These are phyloP conservation scores for Dryoscopus gambensis DNA, from an alignment of 2,113 vertebrate species.

Conservation along the genomic window DNA sequence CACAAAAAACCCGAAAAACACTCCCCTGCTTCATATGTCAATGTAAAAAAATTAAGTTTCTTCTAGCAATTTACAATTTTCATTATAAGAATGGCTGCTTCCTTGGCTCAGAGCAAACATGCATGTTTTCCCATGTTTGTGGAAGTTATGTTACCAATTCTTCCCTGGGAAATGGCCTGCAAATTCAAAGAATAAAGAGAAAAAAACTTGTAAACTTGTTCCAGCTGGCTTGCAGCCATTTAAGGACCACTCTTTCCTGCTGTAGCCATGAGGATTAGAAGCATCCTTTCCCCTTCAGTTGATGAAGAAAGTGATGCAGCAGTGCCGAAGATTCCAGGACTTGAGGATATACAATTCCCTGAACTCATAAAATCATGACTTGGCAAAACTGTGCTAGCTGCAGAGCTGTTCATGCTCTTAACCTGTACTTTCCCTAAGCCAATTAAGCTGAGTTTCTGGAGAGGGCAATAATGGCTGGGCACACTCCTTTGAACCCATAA, in stretches of 20 bases:
- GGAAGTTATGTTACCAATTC: background rate
- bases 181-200: background rate
- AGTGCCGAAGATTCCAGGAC: background rate
- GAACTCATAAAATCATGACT: slow-evolving; percentile 28
- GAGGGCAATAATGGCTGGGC: slow-evolving; percentile 23
- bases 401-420: slow-evolving; percentile 8
- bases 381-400: background rate
- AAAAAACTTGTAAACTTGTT: background rate
- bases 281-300: background rate
- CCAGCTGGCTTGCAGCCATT: background rate
- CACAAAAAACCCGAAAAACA: background rate
- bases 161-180: background rate
- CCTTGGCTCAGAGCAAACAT: background rate
- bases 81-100: no score
- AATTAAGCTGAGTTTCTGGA: slow-evolving; percentile 38
- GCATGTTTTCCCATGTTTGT: rapidly evolving
- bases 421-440: slow-evolving; percentile 7
- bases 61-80: background rate
- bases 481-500: slow-evolving; percentile 44
- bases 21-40: background rate
- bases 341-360: background rate
- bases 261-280: background rate
- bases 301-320: background rate
- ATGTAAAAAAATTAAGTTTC: background rate
- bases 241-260: background rate